Conservation (phyloP, 2,113 vertebrate species). For the Glaucomys volans region DNA sequence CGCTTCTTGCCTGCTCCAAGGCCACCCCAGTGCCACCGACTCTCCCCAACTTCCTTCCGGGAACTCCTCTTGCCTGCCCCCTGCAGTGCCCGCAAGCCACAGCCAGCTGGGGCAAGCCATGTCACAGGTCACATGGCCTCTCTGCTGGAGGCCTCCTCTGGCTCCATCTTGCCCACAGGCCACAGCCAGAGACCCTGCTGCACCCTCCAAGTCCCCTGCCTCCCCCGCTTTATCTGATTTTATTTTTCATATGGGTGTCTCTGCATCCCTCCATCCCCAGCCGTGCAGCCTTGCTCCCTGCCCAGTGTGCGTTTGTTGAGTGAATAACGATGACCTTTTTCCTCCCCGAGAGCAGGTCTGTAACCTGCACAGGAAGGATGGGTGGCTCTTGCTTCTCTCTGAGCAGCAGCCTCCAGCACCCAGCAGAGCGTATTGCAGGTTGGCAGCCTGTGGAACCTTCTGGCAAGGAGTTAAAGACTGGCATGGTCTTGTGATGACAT, state of each 20-base stretch:
- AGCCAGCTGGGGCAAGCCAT: rapidly evolving
- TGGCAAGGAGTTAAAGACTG: background rate
- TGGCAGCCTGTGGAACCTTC: background rate
- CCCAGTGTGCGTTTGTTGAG: background rate
- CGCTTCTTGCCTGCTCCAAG: rapidly evolving
- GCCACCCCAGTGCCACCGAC: rapidly evolving
- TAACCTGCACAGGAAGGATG: background rate
- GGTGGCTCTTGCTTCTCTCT: background rate
- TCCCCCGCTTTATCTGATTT: background rate
- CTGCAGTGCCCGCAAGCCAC: rapidly evolving
- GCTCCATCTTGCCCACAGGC: background rate
- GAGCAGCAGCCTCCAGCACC: rapidly evolving
- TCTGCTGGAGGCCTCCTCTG: background rate
- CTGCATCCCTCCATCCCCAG: too few relatives aligned
- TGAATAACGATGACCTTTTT: background rate
- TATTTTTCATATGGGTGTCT: background rate
- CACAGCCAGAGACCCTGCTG: rapidly evolving
- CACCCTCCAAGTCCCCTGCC: background rate
- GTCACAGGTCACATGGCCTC: rapidly evolving
- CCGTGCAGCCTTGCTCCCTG: too few relatives aligned
- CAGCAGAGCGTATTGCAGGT: background rate
- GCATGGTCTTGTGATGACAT: background rate
- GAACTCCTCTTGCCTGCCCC: rapidly evolving
- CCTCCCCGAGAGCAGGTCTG: background rate
- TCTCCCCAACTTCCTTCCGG: background rate